These are phyloP conservation scores for Eupsilia transversa DNA, from an alignment of 2,888 invertebrate species.

Conservation along the genomic window DNA sequence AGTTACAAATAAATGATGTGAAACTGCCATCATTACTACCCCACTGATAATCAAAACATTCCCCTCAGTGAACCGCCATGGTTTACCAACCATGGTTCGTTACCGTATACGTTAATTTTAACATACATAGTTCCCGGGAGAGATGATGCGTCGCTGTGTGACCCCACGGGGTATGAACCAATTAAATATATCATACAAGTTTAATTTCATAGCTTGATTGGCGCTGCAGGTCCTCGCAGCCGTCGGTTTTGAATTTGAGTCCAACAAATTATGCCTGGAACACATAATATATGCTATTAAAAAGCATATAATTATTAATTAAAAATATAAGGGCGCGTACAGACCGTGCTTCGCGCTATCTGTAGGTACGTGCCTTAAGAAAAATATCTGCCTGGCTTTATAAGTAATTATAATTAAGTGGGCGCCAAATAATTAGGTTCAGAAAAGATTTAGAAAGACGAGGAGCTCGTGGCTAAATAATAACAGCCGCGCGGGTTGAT, in stretches of 20 bases:
- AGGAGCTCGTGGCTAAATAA: too few relatives aligned
- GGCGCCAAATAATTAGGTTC: too few relatives aligned
- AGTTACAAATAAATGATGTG: not conserved
- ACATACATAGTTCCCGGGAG: not conserved
- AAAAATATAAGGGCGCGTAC: too few relatives aligned
- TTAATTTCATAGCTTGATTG: conserved; percentile 41
- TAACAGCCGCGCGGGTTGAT: too few relatives aligned
- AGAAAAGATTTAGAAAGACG: too few relatives aligned
- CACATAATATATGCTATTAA: not conserved
- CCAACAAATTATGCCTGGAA: not conserved
- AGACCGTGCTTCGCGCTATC: too few relatives aligned
- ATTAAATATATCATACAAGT: conserved; percentile 43
- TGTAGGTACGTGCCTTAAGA: too few relatives aligned
- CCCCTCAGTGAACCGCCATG: not conserved
- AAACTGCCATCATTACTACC: too few relatives aligned
- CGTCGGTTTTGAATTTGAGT: conserved; percentile 2
- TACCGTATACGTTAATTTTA: conserved; percentile 15
- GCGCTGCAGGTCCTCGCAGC: not conserved
- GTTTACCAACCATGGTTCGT: conserved; percentile 7
- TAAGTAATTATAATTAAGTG: too few relatives aligned
- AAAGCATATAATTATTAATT: too few relatives aligned
- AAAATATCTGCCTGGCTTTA: too few relatives aligned
- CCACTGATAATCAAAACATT: not conserved
- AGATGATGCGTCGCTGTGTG: conserved; percentile 16
- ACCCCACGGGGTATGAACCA: conserved; percentile 17